Evolutionary conservation across 2,797 vertebrate species (phyloP).

Genomic region (Helarctos malayanus): DNA sequence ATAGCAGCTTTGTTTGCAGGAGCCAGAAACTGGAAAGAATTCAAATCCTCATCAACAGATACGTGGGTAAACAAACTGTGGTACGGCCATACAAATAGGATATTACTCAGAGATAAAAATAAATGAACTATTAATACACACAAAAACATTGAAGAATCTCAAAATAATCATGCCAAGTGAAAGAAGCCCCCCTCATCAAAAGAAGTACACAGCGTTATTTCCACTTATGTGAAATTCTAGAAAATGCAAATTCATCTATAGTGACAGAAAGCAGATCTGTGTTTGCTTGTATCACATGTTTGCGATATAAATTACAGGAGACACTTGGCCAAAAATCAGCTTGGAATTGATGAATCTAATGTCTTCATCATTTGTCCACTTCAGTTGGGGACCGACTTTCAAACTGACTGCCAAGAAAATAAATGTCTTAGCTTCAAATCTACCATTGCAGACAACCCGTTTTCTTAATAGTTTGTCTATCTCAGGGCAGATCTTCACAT

Average conservation of each 20-base stretch:
- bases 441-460: background rate
- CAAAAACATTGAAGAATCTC: background rate
- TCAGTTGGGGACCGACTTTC: background rate
- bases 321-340: background rate
- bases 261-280: background rate
- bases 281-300: background rate
- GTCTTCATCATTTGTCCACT: constrained; percentile 38
- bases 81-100: background rate
- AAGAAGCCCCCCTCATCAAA: background rate
- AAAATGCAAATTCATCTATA: background rate
- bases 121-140: background rate
- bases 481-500: background rate
- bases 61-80: background rate
- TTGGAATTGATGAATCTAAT: constrained; percentile 22
- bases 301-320: background rate
- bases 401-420: constrained; percentile 47
- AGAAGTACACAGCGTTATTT: background rate
- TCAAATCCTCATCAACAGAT: constrained; percentile 6
- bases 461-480: background rate
- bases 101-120: background rate
- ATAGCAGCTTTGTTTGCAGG: background rate
- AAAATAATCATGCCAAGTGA: constrained; percentile 22
- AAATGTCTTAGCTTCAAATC: constrained; percentile 10
- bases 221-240: constrained; percentile 14
- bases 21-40: background rate